Percentiles rank a stretch among this genome's conserved stretches.
These are phyloP conservation scores for Cremastinae sp. DNA, from an alignment of 2,888 invertebrate species.

Conservation along the genomic window DNA sequence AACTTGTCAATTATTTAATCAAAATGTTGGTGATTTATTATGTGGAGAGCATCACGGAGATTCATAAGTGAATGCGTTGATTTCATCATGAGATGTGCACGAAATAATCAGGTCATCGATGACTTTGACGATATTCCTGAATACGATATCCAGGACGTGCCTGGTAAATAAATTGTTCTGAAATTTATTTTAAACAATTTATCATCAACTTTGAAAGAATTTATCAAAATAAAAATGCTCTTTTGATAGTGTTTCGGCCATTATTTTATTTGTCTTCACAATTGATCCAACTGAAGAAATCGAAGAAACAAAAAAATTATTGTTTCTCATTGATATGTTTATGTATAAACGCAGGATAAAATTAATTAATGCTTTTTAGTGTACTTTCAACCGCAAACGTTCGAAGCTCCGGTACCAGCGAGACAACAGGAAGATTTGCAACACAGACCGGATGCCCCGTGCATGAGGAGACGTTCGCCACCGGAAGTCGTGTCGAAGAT, in stretches of 20 bases:
- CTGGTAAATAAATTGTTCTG: slow-evolving; percentile 62
- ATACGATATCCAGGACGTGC: slow-evolving; percentile 67
- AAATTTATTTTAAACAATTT: neutral
- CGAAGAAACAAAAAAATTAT: too few species aligned
- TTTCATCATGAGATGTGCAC: slow-evolving; percentile 65
- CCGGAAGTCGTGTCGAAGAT: slow-evolving; percentile 72
- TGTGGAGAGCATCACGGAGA: slow-evolving; percentile 68
- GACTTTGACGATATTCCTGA: slow-evolving; percentile 68
- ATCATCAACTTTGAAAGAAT: too few species aligned
- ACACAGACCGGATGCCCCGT: slow-evolving; percentile 73
- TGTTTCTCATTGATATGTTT: slow-evolving; percentile 2
- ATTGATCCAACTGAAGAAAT: too few species aligned
- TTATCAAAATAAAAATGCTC: too few species aligned
- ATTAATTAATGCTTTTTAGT: slow-evolving; percentile 59
- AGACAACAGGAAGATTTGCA: slow-evolving; percentile 67
- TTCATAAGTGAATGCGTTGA: slow-evolving; percentile 66
- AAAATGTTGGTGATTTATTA: slow-evolving; percentile 67
- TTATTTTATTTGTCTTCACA: too few species aligned
- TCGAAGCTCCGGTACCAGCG: slow-evolving; percentile 54
- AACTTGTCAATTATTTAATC: slow-evolving; percentile 50
- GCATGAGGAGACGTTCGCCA: slow-evolving; percentile 68
- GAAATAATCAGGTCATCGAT: slow-evolving; percentile 62
- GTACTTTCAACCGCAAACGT: slow-evolving; percentile 68
- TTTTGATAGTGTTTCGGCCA: too few species aligned
- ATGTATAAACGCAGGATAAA: neutral